phyloP scores from a whole-genome alignment of 2,113 vertebrate species.

The Otolemur garnettii region DNA sequence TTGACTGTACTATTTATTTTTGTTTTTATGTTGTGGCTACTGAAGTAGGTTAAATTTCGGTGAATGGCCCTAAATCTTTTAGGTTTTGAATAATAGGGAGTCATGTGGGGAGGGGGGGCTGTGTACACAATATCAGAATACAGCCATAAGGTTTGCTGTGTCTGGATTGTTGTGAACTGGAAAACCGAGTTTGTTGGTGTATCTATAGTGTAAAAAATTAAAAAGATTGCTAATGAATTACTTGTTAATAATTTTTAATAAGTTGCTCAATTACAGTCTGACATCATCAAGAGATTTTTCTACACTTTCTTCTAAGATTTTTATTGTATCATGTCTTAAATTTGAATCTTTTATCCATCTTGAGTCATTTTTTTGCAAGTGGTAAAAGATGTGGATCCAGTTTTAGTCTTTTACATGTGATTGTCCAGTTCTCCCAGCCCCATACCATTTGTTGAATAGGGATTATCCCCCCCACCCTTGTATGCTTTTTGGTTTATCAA shows the following conservation, averaged over 20 bases:
- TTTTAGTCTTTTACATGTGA: too few species aligned
- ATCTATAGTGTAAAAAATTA: neutral
- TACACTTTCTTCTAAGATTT: too few species aligned
- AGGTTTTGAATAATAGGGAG: slow-evolving; percentile 24
- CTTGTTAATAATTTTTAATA: neutral
- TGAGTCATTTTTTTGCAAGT: too few species aligned
- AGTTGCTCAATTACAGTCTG: neutral
- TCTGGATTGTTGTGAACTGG: neutral
- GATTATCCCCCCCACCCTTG: too few species aligned
- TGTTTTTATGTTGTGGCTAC: neutral
- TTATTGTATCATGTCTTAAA: too few species aligned
- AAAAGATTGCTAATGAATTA: neutral
- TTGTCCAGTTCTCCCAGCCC: too few species aligned
- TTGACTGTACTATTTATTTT: neutral
- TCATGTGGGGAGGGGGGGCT: neutral
- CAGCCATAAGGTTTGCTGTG: neutral
- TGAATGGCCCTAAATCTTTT: neutral
- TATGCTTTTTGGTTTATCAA: too few species aligned
- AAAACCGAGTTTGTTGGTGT: neutral
- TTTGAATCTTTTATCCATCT: too few species aligned
- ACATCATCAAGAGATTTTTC: too few species aligned
- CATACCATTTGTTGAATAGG: too few species aligned
- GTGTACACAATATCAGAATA: neutral
- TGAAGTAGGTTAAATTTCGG: neutral
- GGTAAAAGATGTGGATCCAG: too few species aligned